Conservation (phyloP, 2,113 vertebrate species). For the Procavia capensis region DNA sequence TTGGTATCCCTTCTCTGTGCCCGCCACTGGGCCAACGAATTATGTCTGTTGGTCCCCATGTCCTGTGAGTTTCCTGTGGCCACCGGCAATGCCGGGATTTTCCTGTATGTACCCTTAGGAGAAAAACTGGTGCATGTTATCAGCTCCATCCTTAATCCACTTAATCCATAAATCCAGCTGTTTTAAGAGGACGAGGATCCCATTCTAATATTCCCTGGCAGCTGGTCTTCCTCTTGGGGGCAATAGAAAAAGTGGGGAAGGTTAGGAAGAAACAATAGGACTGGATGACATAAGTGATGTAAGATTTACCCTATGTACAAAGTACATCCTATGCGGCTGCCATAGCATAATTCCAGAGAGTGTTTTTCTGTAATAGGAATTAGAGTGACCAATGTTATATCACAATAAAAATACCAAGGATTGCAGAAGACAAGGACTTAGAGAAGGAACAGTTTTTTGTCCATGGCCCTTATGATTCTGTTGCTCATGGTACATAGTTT, state of each 20-base stretch:
- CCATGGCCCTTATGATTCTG: not conserved
- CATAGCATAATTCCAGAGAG: constrained; percentile 18
- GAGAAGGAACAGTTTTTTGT: not conserved
- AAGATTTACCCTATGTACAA: not conserved
- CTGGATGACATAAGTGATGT: not conserved
- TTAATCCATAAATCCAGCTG: not conserved
- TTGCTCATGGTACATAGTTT: not conserved
- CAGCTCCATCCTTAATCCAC: not conserved
- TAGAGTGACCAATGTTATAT: not conserved
- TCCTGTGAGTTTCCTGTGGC: not conserved
- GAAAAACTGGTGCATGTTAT: not conserved
- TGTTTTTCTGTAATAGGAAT: not conserved
- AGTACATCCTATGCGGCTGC: not conserved
- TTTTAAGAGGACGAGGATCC: not conserved
- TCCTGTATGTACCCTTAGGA: not conserved
- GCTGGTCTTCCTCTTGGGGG: not conserved
- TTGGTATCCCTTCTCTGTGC: not conserved
- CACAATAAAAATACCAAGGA: not conserved
- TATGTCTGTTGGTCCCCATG: not conserved
- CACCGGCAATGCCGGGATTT: not conserved
- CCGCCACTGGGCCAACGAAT: not conserved
- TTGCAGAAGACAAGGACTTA: not conserved
- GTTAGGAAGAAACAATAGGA: not conserved
- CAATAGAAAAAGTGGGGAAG: not conserved
- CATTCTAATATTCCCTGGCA: not conserved